Evolutionary conservation across 2,888 invertebrate species (phyloP).

Genomic region (Agonopterix arenella): DNA sequence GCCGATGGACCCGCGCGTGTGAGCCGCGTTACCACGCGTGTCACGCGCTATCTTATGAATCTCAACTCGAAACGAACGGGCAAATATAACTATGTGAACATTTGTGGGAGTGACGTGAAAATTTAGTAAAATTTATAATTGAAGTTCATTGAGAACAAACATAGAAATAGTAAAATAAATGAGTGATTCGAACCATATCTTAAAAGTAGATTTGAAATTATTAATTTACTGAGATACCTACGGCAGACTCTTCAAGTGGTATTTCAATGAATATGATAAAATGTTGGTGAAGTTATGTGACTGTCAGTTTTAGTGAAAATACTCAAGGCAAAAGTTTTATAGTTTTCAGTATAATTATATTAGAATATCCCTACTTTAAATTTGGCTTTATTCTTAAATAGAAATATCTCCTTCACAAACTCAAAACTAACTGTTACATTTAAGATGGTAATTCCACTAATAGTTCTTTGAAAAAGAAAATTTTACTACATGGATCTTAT

Average conservation of each 20-base stretch:
- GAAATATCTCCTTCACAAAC: not conserved
- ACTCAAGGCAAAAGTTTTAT: too few relatives aligned
- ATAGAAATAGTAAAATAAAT: constrained; percentile 33
- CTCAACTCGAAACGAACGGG: constrained; percentile 1
- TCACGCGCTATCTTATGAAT: not conserved
- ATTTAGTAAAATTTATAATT: constrained; percentile 8
- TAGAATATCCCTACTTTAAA: too few relatives aligned
- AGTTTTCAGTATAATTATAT: too few relatives aligned
- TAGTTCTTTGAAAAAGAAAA: too few relatives aligned
- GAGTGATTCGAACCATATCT: constrained; percentile 72
- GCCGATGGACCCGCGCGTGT: constrained; percentile 44
- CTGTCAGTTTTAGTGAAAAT: too few relatives aligned
- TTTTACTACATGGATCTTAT: too few relatives aligned
- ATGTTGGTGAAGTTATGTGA: too few relatives aligned
- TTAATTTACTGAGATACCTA: not conserved
- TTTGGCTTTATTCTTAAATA: too few relatives aligned
- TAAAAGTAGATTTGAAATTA: constrained; percentile 21
- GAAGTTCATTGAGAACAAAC: constrained; percentile 23
- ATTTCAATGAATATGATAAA: too few relatives aligned
- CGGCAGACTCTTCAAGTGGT: too few relatives aligned
- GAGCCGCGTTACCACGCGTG: constrained; percentile 12
- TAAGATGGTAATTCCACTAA: too few relatives aligned
- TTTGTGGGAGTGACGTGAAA: constrained; percentile 13
- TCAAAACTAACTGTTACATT: not conserved
- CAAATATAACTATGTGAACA: not conserved